Evolutionary conservation across 2,113 vertebrate genomes (phyloP), one percentile per base, ranked within the genome.

Genomic region (Trematocara nigrifrons): DNA sequence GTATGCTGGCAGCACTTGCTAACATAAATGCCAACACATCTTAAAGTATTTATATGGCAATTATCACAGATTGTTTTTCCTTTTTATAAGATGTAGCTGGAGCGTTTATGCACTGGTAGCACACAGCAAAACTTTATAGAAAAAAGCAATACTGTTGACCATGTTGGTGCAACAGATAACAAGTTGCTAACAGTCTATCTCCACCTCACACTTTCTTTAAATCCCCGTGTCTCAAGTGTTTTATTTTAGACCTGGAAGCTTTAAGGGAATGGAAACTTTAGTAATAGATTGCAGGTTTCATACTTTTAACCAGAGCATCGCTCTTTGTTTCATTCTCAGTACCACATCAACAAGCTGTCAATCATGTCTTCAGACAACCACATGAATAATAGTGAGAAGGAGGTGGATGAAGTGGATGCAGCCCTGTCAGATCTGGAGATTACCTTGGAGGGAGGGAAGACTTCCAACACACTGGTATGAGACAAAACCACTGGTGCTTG

Each of bases 281-380:
- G 12, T 20, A 12, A 6, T 29, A 31, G 8, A 78, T 38, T 52
- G 6, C 47, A 35, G 52, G 35, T 64, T 83, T 86, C 16, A 56
- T 11, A 2, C 10, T 40, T 82, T 49, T 53, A 51, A 84, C 29
- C 71, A n/a, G 4, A 3, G 8, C 2, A 84, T 40, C 59, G 3
- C 51, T 12, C 49, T 66, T 85, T 10, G 77, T 84, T 79, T 7
- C 2, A 8, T 77, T 76, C 20, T 96, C 96, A 99, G 99, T 99
- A 99, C 94, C 99, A 99, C 95, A 98, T 99, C 97, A 99, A 99
- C 94, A 99, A 99, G 93, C 95, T 99, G 90, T 99, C 98, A 9
- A 97, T 99, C 96, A 99, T 99, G 98, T 98, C 99, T 3, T 98
- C 98, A 33, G 99, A 99, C 91, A 98, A 99, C 94, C 99, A 99